These are phyloP conservation scores for Eilema sororculum DNA, from an alignment of 2,888 invertebrate genomes.

Conservation along the genomic window DNA sequence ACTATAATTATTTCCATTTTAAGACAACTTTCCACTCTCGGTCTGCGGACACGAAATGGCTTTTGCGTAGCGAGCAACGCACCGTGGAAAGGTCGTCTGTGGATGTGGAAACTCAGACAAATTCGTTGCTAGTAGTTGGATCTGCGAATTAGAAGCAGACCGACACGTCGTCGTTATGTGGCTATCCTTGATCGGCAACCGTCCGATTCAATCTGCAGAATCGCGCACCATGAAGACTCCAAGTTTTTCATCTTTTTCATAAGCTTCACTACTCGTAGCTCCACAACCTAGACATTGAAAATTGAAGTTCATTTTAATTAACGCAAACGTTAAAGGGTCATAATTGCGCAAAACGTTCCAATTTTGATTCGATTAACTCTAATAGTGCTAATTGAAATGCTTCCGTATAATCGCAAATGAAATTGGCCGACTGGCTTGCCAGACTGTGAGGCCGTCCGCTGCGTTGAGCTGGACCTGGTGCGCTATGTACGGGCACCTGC, in stretches of 20 bases:
- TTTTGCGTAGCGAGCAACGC: background rate
- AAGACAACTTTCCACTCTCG: background rate
- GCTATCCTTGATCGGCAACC: background rate
- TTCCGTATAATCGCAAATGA: conserved; percentile 28
- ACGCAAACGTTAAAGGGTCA: conserved; percentile 27
- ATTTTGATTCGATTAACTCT: conserved; percentile 32
- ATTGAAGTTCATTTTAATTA: conserved; percentile 54
- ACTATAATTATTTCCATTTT: background rate
- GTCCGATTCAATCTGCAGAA: no score
- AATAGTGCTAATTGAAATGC: conserved; percentile 45
- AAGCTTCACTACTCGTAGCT: background rate
- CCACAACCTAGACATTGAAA: conserved; percentile 52
- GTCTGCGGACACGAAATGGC: no score
- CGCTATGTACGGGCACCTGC: no score
- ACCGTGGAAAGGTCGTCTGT: background rate
- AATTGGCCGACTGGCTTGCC: background rate
- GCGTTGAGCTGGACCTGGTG: no score
- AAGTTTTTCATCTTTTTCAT: background rate
- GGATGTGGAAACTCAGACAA: background rate
- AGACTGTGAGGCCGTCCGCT: background rate
- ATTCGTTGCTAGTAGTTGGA: background rate
- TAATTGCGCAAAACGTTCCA: conserved; percentile 47
- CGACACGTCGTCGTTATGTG: background rate
- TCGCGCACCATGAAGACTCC: no score
- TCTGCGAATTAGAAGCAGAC: background rate